These are phyloP conservation scores for Rotaria macrura DNA, from an alignment of 2,888 invertebrate species.

Conservation along the genomic window DNA sequence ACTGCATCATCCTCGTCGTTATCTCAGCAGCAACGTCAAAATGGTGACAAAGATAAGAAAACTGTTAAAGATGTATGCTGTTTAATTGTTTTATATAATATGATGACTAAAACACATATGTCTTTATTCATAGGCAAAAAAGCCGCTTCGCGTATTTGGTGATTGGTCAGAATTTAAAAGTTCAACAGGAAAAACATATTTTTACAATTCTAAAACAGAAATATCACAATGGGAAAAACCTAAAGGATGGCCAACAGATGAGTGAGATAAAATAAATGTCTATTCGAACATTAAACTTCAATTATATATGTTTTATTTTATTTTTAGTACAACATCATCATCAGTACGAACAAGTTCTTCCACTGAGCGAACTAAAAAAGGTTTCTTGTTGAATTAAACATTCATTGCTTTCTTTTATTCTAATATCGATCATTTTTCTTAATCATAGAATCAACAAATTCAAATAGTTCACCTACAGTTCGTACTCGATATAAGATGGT, in stretches of 20 bases:
- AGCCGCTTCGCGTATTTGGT: not conserved
- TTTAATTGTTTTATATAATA: no score
- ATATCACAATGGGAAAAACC: slow-evolving; percentile 18
- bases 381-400: not conserved
- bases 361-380: not conserved
- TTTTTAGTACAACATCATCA: not conserved
- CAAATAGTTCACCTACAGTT: not conserved
- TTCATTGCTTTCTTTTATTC: not conserved
- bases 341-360: not conserved
- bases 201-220: slow-evolving; percentile 5
- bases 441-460: not conserved
- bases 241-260: slow-evolving; percentile 12
- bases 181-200: slow-evolving; percentile 10
- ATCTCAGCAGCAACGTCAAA: not conserved
- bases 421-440: not conserved
- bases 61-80: not conserved
- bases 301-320: not conserved
- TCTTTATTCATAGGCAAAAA: not conserved
- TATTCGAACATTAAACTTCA: no score
- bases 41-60: slow-evolving; percentile 7
- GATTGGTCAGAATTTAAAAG: slow-evolving; percentile 19
- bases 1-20: not conserved
- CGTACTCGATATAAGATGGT: not conserved
- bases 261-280: not conserved
- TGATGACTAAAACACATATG: no score